A percentile compares a stretch with the other conserved stretches of the same genome.
phyloP scores from a whole-genome alignment of 2,113 vertebrate species.

The Antigone vipio region DNA sequence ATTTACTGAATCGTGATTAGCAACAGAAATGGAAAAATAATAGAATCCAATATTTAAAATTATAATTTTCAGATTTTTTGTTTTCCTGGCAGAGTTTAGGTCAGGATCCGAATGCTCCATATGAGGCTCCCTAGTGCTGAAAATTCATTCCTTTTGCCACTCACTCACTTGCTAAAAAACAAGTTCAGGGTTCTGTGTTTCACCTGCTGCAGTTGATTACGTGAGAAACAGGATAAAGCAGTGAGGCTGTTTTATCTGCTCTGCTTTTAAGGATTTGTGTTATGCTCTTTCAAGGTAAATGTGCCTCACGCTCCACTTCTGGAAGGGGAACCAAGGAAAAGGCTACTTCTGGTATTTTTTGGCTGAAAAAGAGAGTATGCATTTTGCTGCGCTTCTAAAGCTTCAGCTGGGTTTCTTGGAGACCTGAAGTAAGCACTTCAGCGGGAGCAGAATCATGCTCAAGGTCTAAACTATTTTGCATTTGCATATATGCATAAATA shows the following conservation, averaged over 20 bases:
- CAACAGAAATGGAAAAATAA: not conserved
- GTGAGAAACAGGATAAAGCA: not conserved
- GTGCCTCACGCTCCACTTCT: not conserved
- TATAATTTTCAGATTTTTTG: not conserved
- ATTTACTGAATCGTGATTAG: not conserved
- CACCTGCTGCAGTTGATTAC: not conserved
- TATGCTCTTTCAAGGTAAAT: not conserved
- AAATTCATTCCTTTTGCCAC: not conserved
- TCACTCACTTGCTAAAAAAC: not conserved
- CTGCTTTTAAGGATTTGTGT: conserved; percentile 1
- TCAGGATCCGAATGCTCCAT: not conserved
- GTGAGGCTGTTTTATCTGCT: not conserved
- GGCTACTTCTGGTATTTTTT: not conserved
- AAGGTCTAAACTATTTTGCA: not conserved
- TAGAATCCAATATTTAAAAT: not conserved
- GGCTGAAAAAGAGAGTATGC: not conserved
- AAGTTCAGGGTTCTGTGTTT: conserved; percentile 14
- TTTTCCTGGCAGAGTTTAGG: not conserved
- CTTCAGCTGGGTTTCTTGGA: not conserved
- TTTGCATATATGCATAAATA: not conserved
- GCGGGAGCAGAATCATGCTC: not conserved
- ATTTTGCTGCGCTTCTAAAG: not conserved
- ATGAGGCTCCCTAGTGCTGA: not conserved
- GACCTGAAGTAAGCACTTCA: not conserved
- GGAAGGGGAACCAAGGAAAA: not conserved